Base-by-base conservation (phyloP, 2,797 vertebrate species). In the Pangasius krempfi region DNA sequence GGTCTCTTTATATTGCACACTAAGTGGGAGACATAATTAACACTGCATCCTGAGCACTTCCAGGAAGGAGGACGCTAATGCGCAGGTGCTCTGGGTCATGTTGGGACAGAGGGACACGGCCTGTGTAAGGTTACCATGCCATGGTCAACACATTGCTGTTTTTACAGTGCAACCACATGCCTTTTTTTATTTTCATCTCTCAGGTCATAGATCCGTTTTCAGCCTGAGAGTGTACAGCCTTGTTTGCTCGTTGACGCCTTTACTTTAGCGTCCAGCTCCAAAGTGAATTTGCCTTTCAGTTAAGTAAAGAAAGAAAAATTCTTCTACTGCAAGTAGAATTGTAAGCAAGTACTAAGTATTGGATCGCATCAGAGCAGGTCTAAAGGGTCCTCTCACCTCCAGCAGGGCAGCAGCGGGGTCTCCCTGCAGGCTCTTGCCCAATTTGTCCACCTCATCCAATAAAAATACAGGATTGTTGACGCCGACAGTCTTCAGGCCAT, bases 401-500 rank as follows among this genome's bases (percentile, higher is more conserved):
- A 99, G 96, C 87, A 99, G 95, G 37, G 98, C 98, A 33, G 98
- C 98, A 3, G 98, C 98, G 27, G 98, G 98, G 89, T 99, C 98
- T 9, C 98, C 99, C 89, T 99, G 99, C 8, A 99, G 95, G 88
- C 98, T 98, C 93, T 98, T 99, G 0, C 98, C 98, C 73, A 99
- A 95, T 91, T 99, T 99, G 94, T 99, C 99, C 84, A 99, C 98
- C 91, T 99, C 98, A 50, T 99, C 99, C 88, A 99, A 92, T 5
- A 99, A 96, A 94, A 99, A 98, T 13, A 99, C 98, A 0, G 99
- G 98, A 91, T 99, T 99, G 94, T 98, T 98, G 30, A 99, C 97
- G 0, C 97, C 97, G 0, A 97, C 98, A 0, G 96, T 97, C 95
- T 98, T 99, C 92, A 99, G 92, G 0, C 98, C 98, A 0, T 99